Evolutionary conservation across 2,113 vertebrate species (phyloP).

Genomic region (Strigops habroptila): DNA sequence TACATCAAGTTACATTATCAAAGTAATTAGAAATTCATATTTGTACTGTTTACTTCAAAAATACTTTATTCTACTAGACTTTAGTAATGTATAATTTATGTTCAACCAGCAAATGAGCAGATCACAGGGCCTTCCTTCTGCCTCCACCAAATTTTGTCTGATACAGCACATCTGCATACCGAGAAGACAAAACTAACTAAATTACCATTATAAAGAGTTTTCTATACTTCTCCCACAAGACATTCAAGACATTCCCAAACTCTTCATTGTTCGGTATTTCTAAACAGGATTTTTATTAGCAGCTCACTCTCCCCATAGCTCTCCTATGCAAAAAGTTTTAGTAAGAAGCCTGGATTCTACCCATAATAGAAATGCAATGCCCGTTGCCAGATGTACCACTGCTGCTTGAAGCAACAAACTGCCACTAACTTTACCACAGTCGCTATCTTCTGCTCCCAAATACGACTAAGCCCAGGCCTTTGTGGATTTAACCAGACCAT

Average conservation of each 20-base stretch:
- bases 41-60: not conserved
- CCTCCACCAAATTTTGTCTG: not conserved
- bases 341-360: not conserved
- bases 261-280: not conserved
- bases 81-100: not conserved
- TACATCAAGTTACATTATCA: not conserved
- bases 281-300: not conserved
- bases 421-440: not conserved
- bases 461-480: not conserved
- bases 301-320: not conserved
- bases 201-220: not conserved
- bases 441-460: not conserved
- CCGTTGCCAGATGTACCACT: rapidly evolving
- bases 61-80: not conserved
- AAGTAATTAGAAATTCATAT: not conserved
- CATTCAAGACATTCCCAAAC: not conserved
- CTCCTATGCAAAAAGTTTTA: not conserved
- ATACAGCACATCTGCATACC: rapidly evolving
- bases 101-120: not conserved
- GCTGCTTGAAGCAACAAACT: not conserved
- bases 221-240: not conserved
- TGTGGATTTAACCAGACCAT: rapidly evolving
- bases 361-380: rapidly evolving
- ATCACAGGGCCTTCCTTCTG: not conserved
- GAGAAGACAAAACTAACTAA: not conserved